These are phyloP conservation scores for Saguinus midas DNA, from an alignment of 2,113 vertebrate species.

Conservation along the genomic window DNA sequence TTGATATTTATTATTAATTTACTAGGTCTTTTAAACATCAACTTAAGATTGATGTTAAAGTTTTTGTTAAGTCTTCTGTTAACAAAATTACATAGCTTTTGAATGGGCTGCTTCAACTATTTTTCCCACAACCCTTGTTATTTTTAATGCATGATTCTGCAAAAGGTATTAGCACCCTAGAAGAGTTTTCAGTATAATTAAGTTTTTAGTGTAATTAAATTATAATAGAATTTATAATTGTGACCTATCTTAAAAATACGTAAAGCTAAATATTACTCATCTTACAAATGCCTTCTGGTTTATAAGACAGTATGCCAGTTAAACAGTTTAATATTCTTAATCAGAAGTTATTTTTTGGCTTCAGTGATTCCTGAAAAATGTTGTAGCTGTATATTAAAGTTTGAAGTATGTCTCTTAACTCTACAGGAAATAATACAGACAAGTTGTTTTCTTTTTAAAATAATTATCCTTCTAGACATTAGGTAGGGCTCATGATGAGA, in stretches of 20 bases:
- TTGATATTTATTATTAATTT: slow-evolving; percentile 31
- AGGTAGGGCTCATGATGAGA: not conserved
- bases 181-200: slow-evolving; percentile 25
- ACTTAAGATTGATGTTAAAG: not conserved
- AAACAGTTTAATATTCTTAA: not conserved
- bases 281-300: not conserved
- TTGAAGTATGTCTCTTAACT: slow-evolving; percentile 7
- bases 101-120: not conserved
- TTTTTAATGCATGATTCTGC: slow-evolving; percentile 25
- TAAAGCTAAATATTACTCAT: slow-evolving; percentile 36
- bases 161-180: not conserved
- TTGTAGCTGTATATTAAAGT: not conserved
- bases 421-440: not conserved
- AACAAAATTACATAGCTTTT: not conserved
- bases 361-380: slow-evolving; percentile 32
- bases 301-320: not conserved
- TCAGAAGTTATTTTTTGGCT: slow-evolving; percentile 29
- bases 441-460: slow-evolving; percentile 17
- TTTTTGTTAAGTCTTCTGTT: not conserved
- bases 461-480: not conserved
- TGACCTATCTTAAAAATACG: slow-evolving; percentile 11
- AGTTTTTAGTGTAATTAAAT: slow-evolving; percentile 6
- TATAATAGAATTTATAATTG: slow-evolving; percentile 14
- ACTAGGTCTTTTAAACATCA: not conserved
- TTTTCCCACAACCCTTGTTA: not conserved